Evolutionary conservation across 1,140 invertebrate genomes (phyloP).

Genomic region (Geopemphigus sp.): DNA sequence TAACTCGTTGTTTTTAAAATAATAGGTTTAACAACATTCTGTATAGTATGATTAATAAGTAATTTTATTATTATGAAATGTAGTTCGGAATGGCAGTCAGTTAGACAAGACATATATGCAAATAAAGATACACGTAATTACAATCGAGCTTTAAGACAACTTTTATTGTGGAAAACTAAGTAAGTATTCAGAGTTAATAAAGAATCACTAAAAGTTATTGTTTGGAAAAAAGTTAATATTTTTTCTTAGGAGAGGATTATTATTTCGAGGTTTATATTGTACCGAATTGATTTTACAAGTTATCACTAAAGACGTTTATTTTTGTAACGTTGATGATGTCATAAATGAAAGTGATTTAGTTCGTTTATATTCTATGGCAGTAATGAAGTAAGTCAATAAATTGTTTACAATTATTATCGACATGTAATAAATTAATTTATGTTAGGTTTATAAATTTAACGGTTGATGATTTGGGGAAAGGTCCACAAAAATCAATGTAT

Average conservation of each 20-base stretch:
- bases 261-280: slow-evolving; percentile 21
- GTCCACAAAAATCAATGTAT: slow-evolving; percentile 35
- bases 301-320: slow-evolving; percentile 22
- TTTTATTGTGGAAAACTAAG: slow-evolving; percentile 35
- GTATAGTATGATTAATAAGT: neutral
- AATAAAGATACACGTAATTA: neutral
- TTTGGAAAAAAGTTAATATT: neutral
- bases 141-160: slow-evolving; percentile 25
- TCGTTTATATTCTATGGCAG: slow-evolving; percentile 29
- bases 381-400: slow-evolving; percentile 27
- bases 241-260: slow-evolving; percentile 7
- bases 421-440: neutral
- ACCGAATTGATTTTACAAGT: slow-evolving; percentile 39
- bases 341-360: slow-evolving; percentile 25
- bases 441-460: slow-evolving; percentile 34
- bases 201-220: too few relatives aligned
- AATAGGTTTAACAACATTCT: neutral
- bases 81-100: slow-evolving; percentile 38
- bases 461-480: neutral
- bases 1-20: neutral
- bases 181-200: neutral
- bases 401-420: neutral
- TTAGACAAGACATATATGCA: slow-evolving; percentile 34
- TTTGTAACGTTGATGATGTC: neutral
- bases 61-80: neutral